These are phyloP conservation scores for Biston betularia DNA, from an alignment of 2,888 invertebrate species.

Conservation along the genomic window DNA sequence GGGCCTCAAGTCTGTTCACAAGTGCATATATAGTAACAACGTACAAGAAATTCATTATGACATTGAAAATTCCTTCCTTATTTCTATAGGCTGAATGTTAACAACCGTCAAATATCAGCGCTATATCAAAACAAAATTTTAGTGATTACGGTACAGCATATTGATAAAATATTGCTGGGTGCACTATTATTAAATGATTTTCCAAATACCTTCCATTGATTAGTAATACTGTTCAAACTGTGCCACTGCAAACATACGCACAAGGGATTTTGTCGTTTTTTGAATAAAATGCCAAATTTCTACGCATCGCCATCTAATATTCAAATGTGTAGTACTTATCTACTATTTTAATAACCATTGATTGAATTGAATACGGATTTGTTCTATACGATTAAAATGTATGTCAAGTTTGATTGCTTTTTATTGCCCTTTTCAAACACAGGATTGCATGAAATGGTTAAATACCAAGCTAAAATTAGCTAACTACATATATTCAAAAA, in stretches of 20 bases:
- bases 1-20: too few relatives aligned
- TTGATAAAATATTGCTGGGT: not conserved
- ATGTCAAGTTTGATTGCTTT: constrained; percentile 41
- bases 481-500: too few relatives aligned
- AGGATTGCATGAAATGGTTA: not conserved
- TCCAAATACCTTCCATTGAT: constrained; percentile 13
- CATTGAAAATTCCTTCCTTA: too few relatives aligned
- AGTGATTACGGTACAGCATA: not conserved
- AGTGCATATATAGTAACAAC: too few relatives aligned
- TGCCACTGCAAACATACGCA: constrained; percentile 31
- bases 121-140: not conserved
- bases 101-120: too few relatives aligned
- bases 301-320: constrained; percentile 46
- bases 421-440: constrained; percentile 26
- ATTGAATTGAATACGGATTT: constrained; percentile 50
- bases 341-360: constrained; percentile 38
- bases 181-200: constrained; percentile 3
- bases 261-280: constrained; percentile 75
- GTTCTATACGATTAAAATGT: constrained; percentile 51
- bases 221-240: constrained; percentile 6
- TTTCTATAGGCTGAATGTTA: too few relatives aligned
- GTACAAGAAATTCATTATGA: too few relatives aligned
- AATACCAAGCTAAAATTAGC: not conserved
- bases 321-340: constrained; percentile 35
- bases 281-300: constrained; percentile 76